Conservation (phyloP, 2,888 invertebrate genomes). For the Hyles lineata region DNA sequence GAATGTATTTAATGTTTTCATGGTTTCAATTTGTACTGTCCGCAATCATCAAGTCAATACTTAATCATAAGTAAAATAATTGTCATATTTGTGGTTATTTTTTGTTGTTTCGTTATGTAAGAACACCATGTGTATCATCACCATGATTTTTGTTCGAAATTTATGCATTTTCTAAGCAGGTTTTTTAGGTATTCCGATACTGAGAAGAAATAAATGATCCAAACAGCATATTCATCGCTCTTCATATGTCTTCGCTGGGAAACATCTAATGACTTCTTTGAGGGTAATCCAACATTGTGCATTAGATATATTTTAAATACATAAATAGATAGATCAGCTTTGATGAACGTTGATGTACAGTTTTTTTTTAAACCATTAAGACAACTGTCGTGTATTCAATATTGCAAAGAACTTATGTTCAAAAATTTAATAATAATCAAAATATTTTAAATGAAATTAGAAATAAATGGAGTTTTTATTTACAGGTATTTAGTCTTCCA, state of each 20-base stretch:
- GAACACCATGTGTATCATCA: not conserved
- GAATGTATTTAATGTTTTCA: no score
- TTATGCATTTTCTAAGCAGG: constrained; percentile 14
- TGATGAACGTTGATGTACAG: not conserved
- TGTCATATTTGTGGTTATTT: not conserved
- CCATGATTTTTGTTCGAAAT: not conserved
- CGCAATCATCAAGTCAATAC: no score
- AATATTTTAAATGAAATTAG: not conserved
- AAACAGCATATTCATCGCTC: not conserved
- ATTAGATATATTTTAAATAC: constrained; percentile 7
- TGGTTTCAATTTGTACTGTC: no score
- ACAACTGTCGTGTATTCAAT: no score
- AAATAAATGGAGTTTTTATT: not conserved
- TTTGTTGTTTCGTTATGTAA: not conserved
- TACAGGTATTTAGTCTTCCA: not conserved
- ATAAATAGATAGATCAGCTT: not conserved
- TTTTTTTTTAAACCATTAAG: not conserved
- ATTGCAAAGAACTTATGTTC: not conserved
- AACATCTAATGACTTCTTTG: constrained; percentile 3
- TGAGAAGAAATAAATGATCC: not conserved
- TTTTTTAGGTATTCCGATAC: constrained; percentile 12
- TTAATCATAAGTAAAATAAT: not conserved
- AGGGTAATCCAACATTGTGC: constrained; percentile 23
- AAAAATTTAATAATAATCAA: no score
- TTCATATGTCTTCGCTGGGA: constrained; percentile 5